Conservation (phyloP, 2,888 invertebrate species). For the Diarsia dahlii region DNA sequence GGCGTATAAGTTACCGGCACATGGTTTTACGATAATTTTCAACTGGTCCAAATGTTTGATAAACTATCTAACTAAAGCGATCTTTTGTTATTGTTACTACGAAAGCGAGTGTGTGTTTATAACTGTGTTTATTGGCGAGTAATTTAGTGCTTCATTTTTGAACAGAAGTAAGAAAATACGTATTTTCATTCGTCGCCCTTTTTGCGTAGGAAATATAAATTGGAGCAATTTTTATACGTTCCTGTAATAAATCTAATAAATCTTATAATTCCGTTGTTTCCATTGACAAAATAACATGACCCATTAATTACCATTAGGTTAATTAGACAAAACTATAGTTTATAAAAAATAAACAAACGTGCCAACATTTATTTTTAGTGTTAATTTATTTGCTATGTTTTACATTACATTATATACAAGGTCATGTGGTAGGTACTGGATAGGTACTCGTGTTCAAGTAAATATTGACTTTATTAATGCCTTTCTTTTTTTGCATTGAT, state of each 20-base stretch:
- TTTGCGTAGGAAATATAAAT: neutral
- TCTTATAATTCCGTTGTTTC: neutral
- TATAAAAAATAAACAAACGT: constrained; percentile 8
- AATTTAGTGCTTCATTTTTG: neutral
- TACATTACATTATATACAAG: constrained; percentile 47
- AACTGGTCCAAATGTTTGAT: constrained; percentile 34
- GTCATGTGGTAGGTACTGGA: constrained; percentile 16
- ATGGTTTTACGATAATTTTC: constrained; percentile 37
- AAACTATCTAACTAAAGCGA: constrained; percentile 13
- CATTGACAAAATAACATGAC: neutral
- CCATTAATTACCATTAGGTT: neutral
- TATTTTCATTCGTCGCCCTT: neutral
- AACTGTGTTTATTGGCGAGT: neutral
- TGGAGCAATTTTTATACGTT: too few species aligned
- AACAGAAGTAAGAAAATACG: neutral
- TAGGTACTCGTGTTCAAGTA: constrained; percentile 11
- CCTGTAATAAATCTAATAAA: neutral
- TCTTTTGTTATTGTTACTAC: constrained; percentile 16
- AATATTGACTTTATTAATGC: constrained; percentile 28
- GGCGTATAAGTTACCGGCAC: constrained; percentile 31
- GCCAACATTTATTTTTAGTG: constrained; percentile 23
- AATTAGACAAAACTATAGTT: neutral
- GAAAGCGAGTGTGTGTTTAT: neutral
- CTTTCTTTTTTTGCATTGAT: constrained; percentile 34
- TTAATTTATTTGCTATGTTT: constrained; percentile 45